Conservation (phyloP, 2,888 invertebrate species). For the Odontocerum albicorne region DNA sequence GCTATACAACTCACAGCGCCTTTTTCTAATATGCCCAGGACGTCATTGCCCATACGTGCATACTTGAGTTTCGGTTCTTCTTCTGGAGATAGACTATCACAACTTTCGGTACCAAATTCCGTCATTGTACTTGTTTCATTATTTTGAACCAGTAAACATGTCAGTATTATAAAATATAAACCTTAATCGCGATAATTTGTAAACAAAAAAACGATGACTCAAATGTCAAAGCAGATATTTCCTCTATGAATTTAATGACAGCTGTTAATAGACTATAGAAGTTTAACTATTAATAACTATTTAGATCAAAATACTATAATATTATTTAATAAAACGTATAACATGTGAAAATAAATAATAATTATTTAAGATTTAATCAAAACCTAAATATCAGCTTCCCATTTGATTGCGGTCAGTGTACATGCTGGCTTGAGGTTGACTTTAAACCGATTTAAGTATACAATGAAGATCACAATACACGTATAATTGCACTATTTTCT, state of each 20-base stretch:
- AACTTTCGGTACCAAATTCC: constrained; percentile 10
- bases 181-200: neutral
- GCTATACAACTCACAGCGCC: constrained; percentile 88
- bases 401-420: too few relatives aligned
- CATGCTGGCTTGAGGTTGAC: too few relatives aligned
- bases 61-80: constrained; percentile 90
- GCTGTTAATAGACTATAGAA: too few relatives aligned
- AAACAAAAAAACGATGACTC: constrained; percentile 7
- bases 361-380: too few relatives aligned
- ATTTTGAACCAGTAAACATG: neutral
- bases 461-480: too few relatives aligned
- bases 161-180: neutral
- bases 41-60: constrained; percentile 84
- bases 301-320: too few relatives aligned
- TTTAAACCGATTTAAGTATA: too few relatives aligned
- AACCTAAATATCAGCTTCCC: too few relatives aligned
- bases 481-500: too few relatives aligned
- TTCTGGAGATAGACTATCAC: constrained; percentile 39
- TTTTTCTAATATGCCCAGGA: constrained; percentile 79
- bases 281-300: too few relatives aligned
- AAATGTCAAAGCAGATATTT: constrained; percentile 1
- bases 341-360: too few relatives aligned
- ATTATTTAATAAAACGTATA: neutral
- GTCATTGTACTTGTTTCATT: constrained; percentile 3
- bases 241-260: constrained; percentile 9